A percentile compares a stretch with the other conserved stretches of the same genome.
phyloP scores from a whole-genome alignment of 2,797 vertebrate genomes.

The Furcifer pardalis region DNA sequence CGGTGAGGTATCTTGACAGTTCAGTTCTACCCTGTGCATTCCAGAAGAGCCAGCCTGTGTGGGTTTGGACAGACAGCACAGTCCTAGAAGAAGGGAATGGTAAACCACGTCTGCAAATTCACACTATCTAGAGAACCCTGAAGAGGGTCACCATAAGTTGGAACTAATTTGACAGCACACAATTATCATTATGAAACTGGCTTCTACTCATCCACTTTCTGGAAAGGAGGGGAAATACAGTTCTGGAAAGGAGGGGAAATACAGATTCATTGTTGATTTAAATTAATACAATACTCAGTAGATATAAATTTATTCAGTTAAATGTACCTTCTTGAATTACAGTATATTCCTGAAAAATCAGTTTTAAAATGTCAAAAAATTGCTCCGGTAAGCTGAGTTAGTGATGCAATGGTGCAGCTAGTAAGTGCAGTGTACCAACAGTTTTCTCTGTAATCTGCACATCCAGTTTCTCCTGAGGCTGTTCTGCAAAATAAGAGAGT shows the following conservation, averaged over 20 bases:
- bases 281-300: neutral
- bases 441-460: neutral
- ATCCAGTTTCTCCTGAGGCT: neutral
- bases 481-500: neutral
- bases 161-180: too few relatives aligned
- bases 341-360: neutral
- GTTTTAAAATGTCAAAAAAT: neutral
- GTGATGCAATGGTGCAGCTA: neutral
- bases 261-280: neutral
- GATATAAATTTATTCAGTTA: neutral
- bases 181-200: too few relatives aligned
- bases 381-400: neutral
- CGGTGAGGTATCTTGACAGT: too few relatives aligned
- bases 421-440: neutral
- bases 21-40: too few relatives aligned
- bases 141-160: too few relatives aligned
- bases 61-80: too few relatives aligned
- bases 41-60: too few relatives aligned
- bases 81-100: too few relatives aligned
- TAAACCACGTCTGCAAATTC: too few relatives aligned
- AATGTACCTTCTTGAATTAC: neutral
- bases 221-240: neutral
- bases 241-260: neutral
- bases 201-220: neutral
- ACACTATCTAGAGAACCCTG: too few relatives aligned